Evolutionary conservation across 2,888 invertebrate genomes (phyloP).

Genomic region (Mythimna ferrago): DNA sequence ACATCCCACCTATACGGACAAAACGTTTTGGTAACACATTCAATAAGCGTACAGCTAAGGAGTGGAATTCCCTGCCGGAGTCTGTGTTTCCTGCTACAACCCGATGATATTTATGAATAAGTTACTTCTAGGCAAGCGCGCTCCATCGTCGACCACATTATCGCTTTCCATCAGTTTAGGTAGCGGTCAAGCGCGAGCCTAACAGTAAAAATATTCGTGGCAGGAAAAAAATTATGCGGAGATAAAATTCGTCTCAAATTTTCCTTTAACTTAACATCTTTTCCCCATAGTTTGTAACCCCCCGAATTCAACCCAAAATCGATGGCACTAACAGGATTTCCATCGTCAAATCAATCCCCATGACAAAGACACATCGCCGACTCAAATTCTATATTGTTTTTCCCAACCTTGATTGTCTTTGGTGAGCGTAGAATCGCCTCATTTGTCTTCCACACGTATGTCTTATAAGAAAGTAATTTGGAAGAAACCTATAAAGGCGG

Average conservation of each 20-base stretch:
- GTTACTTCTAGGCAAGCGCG: too few species aligned
- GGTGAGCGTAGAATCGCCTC: constrained; percentile 63
- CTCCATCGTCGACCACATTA: too few species aligned
- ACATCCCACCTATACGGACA: too few species aligned
- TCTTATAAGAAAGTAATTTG: constrained; percentile 67
- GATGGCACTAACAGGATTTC: constrained; percentile 43
- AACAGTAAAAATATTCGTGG: neutral
- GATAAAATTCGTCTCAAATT: neutral
- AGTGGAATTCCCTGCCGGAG: too few species aligned
- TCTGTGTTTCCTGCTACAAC: too few species aligned
- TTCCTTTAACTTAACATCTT: neutral
- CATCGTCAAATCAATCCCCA: constrained; percentile 65
- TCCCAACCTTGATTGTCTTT: constrained; percentile 70
- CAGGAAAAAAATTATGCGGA: neutral
- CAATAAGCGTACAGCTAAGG: too few species aligned
- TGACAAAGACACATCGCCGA: constrained; percentile 76
- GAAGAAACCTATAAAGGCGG: constrained; percentile 60
- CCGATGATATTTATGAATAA: too few species aligned
- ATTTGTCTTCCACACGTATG: constrained; percentile 70
- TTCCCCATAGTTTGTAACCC: neutral
- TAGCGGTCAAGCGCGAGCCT: too few species aligned
- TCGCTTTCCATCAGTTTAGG: too few species aligned
- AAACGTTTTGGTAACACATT: too few species aligned
- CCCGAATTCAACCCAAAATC: constrained; percentile 7
- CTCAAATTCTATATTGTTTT: constrained; percentile 74